Conservation (phyloP, 35 echinoderm and acorn worm species). For the Ophioderma brevispina region DNA sequence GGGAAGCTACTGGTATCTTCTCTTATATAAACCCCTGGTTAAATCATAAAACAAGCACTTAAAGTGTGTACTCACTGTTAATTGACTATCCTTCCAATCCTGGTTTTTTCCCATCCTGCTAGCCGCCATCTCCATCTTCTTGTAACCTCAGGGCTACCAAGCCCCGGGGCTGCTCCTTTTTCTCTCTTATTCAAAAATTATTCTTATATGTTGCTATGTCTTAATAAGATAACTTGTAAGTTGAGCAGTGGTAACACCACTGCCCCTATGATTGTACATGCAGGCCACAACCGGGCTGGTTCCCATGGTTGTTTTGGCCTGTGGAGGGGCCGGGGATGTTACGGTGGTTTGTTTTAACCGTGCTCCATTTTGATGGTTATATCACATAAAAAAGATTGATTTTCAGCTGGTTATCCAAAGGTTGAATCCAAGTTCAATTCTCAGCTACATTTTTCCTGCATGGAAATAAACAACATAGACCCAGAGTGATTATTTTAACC, state of each 20-base stretch:
- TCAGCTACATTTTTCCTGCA: no score
- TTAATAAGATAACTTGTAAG: neutral
- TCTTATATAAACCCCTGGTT: no score
- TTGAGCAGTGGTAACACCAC: neutral
- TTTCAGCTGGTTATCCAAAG: no score
- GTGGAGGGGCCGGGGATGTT: neutral
- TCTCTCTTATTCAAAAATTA: neutral
- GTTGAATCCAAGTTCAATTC: no score
- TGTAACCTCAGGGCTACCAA: neutral
- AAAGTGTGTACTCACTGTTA: conserved; percentile 82
- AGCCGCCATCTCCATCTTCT: neutral
- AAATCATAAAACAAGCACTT: no score
- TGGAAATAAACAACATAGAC: no score
- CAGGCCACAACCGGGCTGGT: neutral
- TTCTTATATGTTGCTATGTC: neutral
- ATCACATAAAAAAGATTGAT: no score
- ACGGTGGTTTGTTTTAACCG: neutral
- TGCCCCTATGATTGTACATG: neutral
- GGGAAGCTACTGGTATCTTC: no score
- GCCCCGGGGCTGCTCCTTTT: neutral
- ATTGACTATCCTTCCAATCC: conserved; percentile 76
- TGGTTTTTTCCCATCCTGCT: conserved; percentile 4
- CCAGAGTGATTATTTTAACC: no score
- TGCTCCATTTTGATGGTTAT: neutral
- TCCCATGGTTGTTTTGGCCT: neutral